Percentiles rank a stretch among this genome's conserved stretches.
Evolutionary conservation across 2,888 invertebrate genomes (phyloP).

Genomic region (Sinelater perroti): DNA sequence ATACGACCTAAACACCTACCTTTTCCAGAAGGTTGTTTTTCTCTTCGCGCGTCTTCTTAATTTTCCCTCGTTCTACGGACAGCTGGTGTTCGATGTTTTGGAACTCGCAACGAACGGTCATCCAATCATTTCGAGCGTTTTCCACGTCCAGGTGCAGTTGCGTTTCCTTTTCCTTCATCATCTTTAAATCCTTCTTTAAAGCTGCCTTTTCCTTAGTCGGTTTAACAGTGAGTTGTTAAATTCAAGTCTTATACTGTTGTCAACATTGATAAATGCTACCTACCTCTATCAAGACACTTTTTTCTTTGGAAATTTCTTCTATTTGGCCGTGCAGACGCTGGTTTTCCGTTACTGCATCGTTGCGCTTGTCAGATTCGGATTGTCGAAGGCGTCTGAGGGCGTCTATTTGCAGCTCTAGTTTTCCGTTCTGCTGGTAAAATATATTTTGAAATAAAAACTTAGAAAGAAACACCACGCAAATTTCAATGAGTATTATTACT

Average conservation of each 20-base stretch:
- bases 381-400: slow-evolving; percentile 26
- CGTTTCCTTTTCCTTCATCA: neutral
- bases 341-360: slow-evolving; percentile 16
- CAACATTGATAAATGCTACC: neutral
- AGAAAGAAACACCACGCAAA: no score
- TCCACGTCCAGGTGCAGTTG: slow-evolving; percentile 2
- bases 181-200: slow-evolving; percentile 6
- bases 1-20: slow-evolving; percentile 16
- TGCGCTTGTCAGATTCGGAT: slow-evolving; percentile 34
- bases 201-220: slow-evolving; percentile 7
- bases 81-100: slow-evolving; percentile 20
- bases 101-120: slow-evolving; percentile 6
- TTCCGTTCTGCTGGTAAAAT: slow-evolving; percentile 26
- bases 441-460: no score
- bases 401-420: slow-evolving; percentile 31
- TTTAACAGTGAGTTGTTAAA: neutral
- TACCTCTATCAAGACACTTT: slow-evolving; percentile 17
- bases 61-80: slow-evolving; percentile 20
- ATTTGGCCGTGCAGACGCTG: slow-evolving; percentile 11
- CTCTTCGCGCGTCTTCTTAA: slow-evolving; percentile 16
- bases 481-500: no score
- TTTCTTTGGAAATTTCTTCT: slow-evolving; percentile 2
- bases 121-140: slow-evolving; percentile 25
- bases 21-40: slow-evolving; percentile 11
- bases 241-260: neutral